Base-by-base conservation (phyloP, 2,797 vertebrate species). In the Zalophus californianus region DNA sequence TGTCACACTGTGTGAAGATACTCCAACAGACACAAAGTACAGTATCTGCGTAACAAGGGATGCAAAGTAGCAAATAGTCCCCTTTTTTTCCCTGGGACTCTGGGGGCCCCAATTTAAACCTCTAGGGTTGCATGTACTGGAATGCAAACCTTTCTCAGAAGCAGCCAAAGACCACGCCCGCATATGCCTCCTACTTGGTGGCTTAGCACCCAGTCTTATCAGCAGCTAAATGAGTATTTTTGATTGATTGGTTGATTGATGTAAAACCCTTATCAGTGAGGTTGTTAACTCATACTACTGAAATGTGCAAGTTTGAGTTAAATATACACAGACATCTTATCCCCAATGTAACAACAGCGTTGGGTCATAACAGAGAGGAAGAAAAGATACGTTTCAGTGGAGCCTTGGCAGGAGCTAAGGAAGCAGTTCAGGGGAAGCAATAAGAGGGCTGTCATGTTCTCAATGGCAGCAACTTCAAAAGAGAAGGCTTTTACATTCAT, bases 401-500 rank as follows among this genome's bases (percentile, higher is more conserved):
- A 96, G 88, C 93, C 50, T n/a, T 89, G 70, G 56, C 66, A 66
- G 23, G 73, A 75, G 18, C 21, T 25, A 14, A 93, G 64, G 88
- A 84, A 89, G 48, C 62, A 54, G 50, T 77, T 75, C 64, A 21
- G 7, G 41, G 62, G 58, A 2, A 82, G 32, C 87, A 89, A 92
- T 95, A 96, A 96, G 94, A 79, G 94, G 50, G 13, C 44, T 88
- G 86, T 75, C 93, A 73, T 48, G 58, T 88, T 96, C 70, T 85
- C 96, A 96, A 78, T 90, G 84, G 52, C 86, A 96, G 78, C 15
- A 75, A 73, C 93, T 91, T 97, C 96, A 97, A 97, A 88, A 50
- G 20, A 91, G 60, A 96, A 95, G 90, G 14, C 13, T 90, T 97
- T 97, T 89, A 91, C 68, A 89, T 92, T 97, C 82, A 86, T 32